phyloP scores from a whole-genome alignment of 2,113 vertebrate genomes.

The Neogobius melanostomus region DNA sequence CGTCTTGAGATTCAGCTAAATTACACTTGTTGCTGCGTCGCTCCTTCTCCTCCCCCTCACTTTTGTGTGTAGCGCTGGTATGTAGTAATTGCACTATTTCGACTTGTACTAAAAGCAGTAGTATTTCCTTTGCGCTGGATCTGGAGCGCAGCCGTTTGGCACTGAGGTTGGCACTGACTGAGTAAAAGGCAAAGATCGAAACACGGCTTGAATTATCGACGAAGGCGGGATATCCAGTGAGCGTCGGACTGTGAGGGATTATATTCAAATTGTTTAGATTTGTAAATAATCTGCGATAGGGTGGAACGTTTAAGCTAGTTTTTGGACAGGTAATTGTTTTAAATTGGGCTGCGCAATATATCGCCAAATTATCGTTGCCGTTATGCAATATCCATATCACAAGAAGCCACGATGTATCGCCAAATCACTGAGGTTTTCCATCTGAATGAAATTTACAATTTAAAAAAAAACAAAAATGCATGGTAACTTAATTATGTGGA shows the following conservation, averaged over 20 bases:
- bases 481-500: too few species aligned
- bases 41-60: conserved; percentile 1
- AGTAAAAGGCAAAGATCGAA: conserved; percentile 35
- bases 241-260: conserved; percentile 6
- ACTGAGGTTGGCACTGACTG: conserved; percentile 67
- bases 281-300: background rate
- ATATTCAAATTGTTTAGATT: background rate
- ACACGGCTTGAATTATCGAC: conserved; percentile 6
- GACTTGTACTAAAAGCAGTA: background rate
- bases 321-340: too few species aligned
- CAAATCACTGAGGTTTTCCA: too few species aligned
- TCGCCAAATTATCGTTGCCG: too few species aligned
- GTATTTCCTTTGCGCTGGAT: conserved; percentile 17
- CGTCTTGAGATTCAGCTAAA: conserved; percentile 34
- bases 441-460: too few species aligned
- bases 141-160: conserved; percentile 47
- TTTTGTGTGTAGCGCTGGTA: background rate
- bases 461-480: too few species aligned
- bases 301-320: too few species aligned
- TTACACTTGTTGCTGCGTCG: conserved; percentile 44
- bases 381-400: too few species aligned
- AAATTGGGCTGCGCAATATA: too few species aligned
- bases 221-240: conserved; percentile 28
- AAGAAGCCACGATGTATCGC: too few species aligned
- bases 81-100: background rate